These are phyloP conservation scores for Anoncus sp. DNA, from an alignment of 2,888 invertebrate genomes.

Conservation along the genomic window DNA sequence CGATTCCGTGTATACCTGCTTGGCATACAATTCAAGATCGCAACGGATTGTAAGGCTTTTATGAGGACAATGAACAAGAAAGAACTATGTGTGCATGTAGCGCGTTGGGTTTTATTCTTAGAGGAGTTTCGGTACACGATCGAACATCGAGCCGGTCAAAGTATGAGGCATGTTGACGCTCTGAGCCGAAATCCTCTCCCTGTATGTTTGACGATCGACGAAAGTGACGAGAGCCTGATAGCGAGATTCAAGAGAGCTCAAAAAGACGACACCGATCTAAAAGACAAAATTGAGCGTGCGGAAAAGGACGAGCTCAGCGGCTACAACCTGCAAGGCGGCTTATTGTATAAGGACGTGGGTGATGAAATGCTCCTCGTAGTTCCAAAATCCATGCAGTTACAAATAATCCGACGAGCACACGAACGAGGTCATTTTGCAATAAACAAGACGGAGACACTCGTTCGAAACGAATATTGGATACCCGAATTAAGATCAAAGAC, in stretches of 20 bases:
- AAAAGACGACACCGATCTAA: constrained; percentile 8
- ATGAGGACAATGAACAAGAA: constrained; percentile 21
- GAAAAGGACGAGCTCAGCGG: not conserved
- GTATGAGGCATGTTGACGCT: constrained; percentile 31
- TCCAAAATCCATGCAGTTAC: constrained; percentile 75
- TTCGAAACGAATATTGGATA: constrained; percentile 73
- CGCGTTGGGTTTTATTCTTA: not conserved
- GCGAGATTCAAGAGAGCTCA: constrained; percentile 34
- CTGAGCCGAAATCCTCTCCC: constrained; percentile 33
- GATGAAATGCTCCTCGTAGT: constrained; percentile 67
- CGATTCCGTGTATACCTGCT: constrained; percentile 26
- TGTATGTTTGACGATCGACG: constrained; percentile 27
- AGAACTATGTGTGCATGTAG: constrained; percentile 22
- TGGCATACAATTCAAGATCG: constrained; percentile 14
- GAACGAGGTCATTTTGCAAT: constrained; percentile 76
- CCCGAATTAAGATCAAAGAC: constrained; percentile 52
- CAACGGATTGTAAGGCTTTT: constrained; percentile 30
- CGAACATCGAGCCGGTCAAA: constrained; percentile 9
- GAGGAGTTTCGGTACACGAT: constrained; percentile 24
- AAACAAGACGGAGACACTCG: constrained; percentile 70
- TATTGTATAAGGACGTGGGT: constrained; percentile 23
- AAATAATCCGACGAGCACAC: constrained; percentile 76
- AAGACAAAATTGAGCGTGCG: constrained; percentile 6
- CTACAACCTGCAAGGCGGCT: constrained; percentile 24
- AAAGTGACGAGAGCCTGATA: constrained; percentile 26